Conservation (phyloP, 2,797 vertebrate species). For the Halcyon chelicuti region DNA sequence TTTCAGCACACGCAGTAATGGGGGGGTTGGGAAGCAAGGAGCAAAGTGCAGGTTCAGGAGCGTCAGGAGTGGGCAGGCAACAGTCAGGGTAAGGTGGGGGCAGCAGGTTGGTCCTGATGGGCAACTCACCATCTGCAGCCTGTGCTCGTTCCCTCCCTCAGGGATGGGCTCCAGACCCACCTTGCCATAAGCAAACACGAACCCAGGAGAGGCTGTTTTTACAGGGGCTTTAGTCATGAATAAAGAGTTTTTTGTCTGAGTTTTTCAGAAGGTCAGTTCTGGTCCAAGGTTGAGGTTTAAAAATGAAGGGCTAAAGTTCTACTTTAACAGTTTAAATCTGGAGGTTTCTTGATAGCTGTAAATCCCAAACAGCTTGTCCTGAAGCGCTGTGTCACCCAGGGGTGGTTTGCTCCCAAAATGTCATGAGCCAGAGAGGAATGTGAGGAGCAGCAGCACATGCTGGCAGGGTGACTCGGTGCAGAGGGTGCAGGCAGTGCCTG, state of each 20-base stretch:
- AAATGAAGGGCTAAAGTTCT: not conserved
- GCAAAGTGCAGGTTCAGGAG: not conserved
- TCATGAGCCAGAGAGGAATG: not conserved
- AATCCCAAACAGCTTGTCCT: not conserved
- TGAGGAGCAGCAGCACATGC: not conserved
- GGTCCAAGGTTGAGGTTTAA: not conserved
- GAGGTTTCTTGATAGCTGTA: not conserved
- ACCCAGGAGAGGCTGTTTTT: not conserved
- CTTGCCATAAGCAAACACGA: not conserved
- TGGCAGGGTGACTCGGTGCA: not conserved
- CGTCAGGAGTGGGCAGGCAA: not conserved
- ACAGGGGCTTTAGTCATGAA: not conserved
- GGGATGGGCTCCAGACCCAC: rapidly evolving
- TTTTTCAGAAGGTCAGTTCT: not conserved
- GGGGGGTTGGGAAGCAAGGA: not conserved
- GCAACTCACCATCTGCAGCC: not conserved
- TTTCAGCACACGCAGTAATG: rapidly evolving
- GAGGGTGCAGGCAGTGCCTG: not conserved
- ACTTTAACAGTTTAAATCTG: not conserved
- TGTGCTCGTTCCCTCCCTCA: rapidly evolving
- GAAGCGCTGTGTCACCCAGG: not conserved
- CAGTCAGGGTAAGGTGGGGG: not conserved
- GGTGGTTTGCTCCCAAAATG: not conserved
- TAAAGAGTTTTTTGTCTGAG: not conserved
- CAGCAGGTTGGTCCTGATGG: not conserved